Conservation (phyloP, 92 coral and sea anemone genomes). For the Bergia sp. region DNA sequence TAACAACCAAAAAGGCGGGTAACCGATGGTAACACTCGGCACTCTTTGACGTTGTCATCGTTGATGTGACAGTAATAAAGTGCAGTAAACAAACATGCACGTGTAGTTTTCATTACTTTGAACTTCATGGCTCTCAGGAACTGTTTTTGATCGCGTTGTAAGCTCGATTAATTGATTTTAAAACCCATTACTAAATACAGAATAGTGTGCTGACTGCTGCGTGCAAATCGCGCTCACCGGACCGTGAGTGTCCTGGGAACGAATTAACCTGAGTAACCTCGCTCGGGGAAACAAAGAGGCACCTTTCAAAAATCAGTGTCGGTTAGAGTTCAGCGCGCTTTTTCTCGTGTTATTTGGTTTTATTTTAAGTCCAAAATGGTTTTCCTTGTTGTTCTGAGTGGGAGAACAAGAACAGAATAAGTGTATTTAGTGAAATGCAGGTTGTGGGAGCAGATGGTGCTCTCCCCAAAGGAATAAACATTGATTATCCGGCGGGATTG, state of each 20-base stretch:
- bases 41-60: background rate
- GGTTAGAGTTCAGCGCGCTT: too few species aligned
- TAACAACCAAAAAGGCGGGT: slow-evolving; percentile 3
- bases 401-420: slow-evolving; percentile 13
- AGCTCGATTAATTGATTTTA: slow-evolving; percentile 12
- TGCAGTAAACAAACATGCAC: too few species aligned
- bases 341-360: background rate
- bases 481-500: slow-evolving; percentile 4
- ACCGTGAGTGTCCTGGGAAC: background rate
- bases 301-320: background rate
- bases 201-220: slow-evolving; percentile 8
- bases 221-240: slow-evolving; percentile 1
- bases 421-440: slow-evolving; percentile 17
- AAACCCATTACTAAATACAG: background rate
- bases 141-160: slow-evolving; percentile 8
- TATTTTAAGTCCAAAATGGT: background rate
- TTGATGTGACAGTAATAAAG: slow-evolving; percentile 6
- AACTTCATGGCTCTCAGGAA: slow-evolving; percentile 3
- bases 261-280: background rate
- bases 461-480: slow-evolving; percentile 4
- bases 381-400: slow-evolving; percentile 6
- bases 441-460: slow-evolving; percentile 23
- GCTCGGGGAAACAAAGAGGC: background rate
- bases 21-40: slow-evolving; percentile 9
- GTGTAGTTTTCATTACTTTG: background rate